phyloP scores from a whole-genome alignment of 2,797 vertebrate species.

The Malurus leucopterus region DNA sequence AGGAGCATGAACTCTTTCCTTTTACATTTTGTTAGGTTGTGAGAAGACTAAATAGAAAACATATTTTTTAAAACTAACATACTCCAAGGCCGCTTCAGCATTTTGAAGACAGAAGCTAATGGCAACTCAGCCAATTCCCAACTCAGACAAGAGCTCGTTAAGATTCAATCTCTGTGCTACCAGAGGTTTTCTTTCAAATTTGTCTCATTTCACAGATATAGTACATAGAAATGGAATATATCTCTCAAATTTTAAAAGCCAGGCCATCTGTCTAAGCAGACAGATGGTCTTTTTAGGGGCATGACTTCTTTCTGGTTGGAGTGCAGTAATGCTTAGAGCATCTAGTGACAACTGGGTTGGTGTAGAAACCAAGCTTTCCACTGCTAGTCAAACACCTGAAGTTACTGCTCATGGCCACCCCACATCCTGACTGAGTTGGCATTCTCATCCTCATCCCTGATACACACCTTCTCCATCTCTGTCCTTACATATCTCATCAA shows the following conservation, averaged over 20 bases:
- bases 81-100: background rate
- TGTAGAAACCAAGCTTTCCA: background rate
- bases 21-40: background rate
- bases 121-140: background rate
- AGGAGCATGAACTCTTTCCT: background rate
- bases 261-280: background rate
- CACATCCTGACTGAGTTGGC: background rate
- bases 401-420: background rate
- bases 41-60: conserved; percentile 1
- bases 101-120: background rate
- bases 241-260: background rate
- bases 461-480: background rate
- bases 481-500: background rate
- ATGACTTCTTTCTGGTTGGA: background rate
- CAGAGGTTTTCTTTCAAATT: background rate
- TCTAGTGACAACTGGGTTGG: background rate
- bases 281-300: background rate
- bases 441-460: background rate
- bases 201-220: background rate
- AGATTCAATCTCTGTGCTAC: background rate
- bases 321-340: background rate
- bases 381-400: background rate
- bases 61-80: background rate
- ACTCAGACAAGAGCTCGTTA: background rate
- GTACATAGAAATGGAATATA: background rate